phyloP scores from a whole-genome alignment of 1,140 invertebrate genomes.

The Periplaneta americana region DNA sequence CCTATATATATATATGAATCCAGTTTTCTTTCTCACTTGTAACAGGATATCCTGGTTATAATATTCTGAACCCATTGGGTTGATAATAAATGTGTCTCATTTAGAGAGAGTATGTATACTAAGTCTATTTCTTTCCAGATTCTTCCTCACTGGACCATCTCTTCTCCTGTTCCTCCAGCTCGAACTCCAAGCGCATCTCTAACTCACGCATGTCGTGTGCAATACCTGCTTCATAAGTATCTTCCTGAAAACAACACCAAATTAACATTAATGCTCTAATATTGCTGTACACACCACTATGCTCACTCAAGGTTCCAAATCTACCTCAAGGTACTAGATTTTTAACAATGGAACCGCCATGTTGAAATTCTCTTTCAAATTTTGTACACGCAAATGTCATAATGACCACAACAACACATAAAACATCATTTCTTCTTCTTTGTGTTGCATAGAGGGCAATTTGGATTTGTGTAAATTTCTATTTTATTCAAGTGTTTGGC shows the following conservation, averaged over 20 bases:
- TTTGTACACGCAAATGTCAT: too few species aligned
- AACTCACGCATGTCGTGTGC: slow-evolving; percentile 62
- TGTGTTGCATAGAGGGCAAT: too few species aligned
- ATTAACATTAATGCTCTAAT: background rate
- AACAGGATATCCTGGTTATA: slow-evolving; percentile 15
- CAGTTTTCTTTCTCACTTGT: slow-evolving; percentile 1
- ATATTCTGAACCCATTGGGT: slow-evolving; percentile 21
- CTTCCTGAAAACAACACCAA: slow-evolving; percentile 40
- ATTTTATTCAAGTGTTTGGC: too few species aligned
- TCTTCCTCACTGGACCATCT: slow-evolving; percentile 57
- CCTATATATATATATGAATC: background rate
- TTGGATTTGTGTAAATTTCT: too few species aligned
- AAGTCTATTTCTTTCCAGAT: slow-evolving; percentile 22
- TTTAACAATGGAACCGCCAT: too few species aligned
- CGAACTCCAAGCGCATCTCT: slow-evolving; percentile 57
- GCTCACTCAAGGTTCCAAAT: too few species aligned
- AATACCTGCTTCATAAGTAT: slow-evolving; percentile 58
- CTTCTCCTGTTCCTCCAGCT: slow-evolving; percentile 60
- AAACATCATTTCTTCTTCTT: too few species aligned
- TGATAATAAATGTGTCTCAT: slow-evolving; percentile 15
- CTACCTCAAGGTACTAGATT: too few species aligned
- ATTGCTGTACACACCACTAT: background rate
- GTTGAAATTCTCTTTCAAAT: too few species aligned
- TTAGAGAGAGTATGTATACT: background rate
- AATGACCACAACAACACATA: too few species aligned